Base-by-base conservation (phyloP, 92 coral and sea anemone genomes). In the Parazoanthus swiftii region DNA sequence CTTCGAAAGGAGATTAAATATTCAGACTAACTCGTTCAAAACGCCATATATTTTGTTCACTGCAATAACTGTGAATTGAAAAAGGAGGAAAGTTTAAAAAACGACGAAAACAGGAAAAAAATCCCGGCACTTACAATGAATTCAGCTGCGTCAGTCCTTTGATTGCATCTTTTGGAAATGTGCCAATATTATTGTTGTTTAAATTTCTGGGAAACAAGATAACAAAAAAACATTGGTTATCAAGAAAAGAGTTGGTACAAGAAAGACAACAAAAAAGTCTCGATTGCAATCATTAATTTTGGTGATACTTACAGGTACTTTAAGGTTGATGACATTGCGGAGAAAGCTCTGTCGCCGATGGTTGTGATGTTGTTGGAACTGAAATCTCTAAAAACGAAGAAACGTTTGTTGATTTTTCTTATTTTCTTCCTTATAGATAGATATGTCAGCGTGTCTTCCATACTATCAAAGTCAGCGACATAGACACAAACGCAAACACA, bases 271-370 rank as follows among this genome's bases (percentile, higher is more conserved):
- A 43, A 77, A 23, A 5, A 42, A n/a, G 54, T 1, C 59, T 18
- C 6, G 81, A 73, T 29, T 18, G 29, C 58, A 44, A 77, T 42
- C 5, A 29, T 29, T 29, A 29, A 29, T 16, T 77, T 77, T 37
- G 51, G 6, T 23, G 59, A 54, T 77, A 77, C 81, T 77, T 77
- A 77, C 81, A 77, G 81, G 11, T 20, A 21, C 1, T 9, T 23
- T 77, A 77, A 23, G 21, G 81, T 77, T 77, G 81, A 77, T 46
- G 81, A 77, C 81, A 77, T 77, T 10, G 81, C 58, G 29, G 81
- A 44, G 36, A 77, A 77, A 14, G 81, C 65, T 77, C 37, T 77
- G 63, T 77, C 81, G 43, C 59, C 81, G 35, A 77, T 46, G 23
- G 81, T 43, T 6, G 59, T n/a, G 18, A 77, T 77, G 8, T 14